Base-by-base conservation (phyloP, 2,888 invertebrate species). In the Xanthia togata region DNA sequence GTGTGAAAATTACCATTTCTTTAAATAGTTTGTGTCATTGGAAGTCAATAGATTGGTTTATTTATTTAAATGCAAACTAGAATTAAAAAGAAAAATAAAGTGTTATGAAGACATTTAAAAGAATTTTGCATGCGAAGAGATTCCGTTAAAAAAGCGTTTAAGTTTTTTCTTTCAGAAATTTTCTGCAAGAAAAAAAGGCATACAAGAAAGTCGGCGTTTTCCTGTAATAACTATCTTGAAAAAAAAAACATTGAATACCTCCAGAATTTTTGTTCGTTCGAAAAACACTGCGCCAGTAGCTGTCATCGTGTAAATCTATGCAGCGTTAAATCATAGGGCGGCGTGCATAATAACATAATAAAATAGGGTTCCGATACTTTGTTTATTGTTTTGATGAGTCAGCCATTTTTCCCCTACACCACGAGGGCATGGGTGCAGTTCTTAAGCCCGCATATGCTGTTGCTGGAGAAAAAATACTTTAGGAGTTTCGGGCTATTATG, bases 381-480 rank as follows among this genome's bases (percentile, higher is more conserved):
- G 97, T 97, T 97, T 97, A 97, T 96, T 97, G 96, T 97, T 97
- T 96, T 97, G 97, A 97, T 97, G 96, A 97, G 93, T 96, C 93
- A 91, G 96, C 96, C 82, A 83, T 92, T 94, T 93, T 90, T 92
- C 92, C 96, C 96, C 95, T 85, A 87, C 85, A 88, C 88, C 90
- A 87, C 86, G 87, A 89, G 87, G 89, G 85, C 86, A 83, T 86
- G 84, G 89, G 87, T 91, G 92, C 91, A 89, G 79, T 89, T 84
- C 80, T 81, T 84, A 84, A 82, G 84, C 95, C 95, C 95, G 96
- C 96, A 96, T 96, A 93, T 95, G 95, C 86, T 85, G 74, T 88
- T 89, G 84, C 85, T 90, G 89, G 89, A 93, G 93, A 93, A 94
- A 92, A 93, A 92, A 89, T 89, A 89, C 88, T 67, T 60, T 41